phyloP scores from a whole-genome alignment of 2,797 vertebrate genomes.

The Bovichtus variegatus region DNA sequence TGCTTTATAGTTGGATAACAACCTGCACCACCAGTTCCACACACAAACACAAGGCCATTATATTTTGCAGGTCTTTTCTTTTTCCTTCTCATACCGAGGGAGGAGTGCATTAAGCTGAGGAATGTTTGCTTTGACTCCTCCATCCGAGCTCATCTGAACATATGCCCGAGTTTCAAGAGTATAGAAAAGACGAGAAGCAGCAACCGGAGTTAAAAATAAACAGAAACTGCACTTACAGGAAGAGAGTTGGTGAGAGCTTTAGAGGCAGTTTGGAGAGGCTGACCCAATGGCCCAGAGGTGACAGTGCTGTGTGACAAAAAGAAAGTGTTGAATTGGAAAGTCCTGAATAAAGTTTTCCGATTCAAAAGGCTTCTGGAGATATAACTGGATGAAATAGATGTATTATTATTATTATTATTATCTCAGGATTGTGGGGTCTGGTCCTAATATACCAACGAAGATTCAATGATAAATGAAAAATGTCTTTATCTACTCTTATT shows the following conservation, averaged over 20 bases:
- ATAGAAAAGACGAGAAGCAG: constrained; percentile 68
- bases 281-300: constrained; percentile 58
- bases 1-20: background rate
- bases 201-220: constrained; percentile 80
- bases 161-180: constrained; percentile 40
- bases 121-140: constrained; percentile 70
- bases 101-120: constrained; percentile 39
- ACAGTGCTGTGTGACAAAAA: constrained; percentile 8
- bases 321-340: constrained; percentile 14
- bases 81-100: constrained; percentile 17
- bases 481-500: constrained; percentile 61
- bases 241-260: constrained; percentile 54
- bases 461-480: constrained; percentile 53
- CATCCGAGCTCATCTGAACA: constrained; percentile 45
- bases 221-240: constrained; percentile 62
- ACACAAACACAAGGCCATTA: constrained; percentile 17
- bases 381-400: background rate
- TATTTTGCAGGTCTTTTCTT: constrained; percentile 6
- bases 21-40: constrained; percentile 2
- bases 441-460: constrained; percentile 22
- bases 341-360: constrained; percentile 23
- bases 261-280: constrained; percentile 56
- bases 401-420: too few relatives aligned
- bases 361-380: constrained; percentile 6
- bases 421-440: constrained; percentile 11